These are phyloP conservation scores for Sinonovacula constricta DNA, from an alignment of 1,140 invertebrate genomes.

Conservation along the genomic window DNA sequence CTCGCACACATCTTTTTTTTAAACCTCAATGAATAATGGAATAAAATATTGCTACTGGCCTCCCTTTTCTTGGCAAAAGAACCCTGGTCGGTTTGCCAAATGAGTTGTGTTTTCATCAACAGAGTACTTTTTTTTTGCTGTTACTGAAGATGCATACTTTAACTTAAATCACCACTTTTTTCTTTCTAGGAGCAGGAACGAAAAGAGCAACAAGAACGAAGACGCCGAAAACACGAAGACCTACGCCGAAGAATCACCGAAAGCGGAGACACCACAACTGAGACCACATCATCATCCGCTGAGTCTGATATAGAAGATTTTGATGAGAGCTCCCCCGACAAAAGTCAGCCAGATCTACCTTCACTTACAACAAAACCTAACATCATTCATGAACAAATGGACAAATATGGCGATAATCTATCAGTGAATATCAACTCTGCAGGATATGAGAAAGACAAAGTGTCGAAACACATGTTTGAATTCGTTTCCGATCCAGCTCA, in stretches of 20 bases:
- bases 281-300: slow-evolving; percentile 13
- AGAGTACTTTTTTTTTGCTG: too few relatives aligned
- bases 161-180: slow-evolving; percentile 8
- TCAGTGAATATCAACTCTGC: slow-evolving; percentile 59
- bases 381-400: neutral
- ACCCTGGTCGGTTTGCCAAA: too few relatives aligned
- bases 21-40: too few relatives aligned
- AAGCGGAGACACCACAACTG: slow-evolving; percentile 33
- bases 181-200: slow-evolving; percentile 67
- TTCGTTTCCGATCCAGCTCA: neutral
- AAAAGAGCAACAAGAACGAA: slow-evolving; percentile 77
- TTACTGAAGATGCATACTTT: neutral
- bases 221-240: slow-evolving; percentile 87
- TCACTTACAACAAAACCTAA: neutral
- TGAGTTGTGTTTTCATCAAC: too few relatives aligned
- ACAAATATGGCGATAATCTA: slow-evolving; percentile 24
- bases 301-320: slow-evolving; percentile 40
- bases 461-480: slow-evolving; percentile 57
- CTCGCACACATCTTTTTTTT: too few relatives aligned
- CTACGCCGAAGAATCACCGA: slow-evolving; percentile 88
- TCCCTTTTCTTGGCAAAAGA: too few relatives aligned
- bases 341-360: neutral
- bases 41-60: too few relatives aligned
- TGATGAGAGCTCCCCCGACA: neutral
- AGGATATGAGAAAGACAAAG: slow-evolving; percentile 65